A percentile compares a stretch with the other conserved stretches of the same genome.
These are phyloP conservation scores for Chrysolina americana DNA, from an alignment of 2,888 invertebrate genomes.

Conservation along the genomic window DNA sequence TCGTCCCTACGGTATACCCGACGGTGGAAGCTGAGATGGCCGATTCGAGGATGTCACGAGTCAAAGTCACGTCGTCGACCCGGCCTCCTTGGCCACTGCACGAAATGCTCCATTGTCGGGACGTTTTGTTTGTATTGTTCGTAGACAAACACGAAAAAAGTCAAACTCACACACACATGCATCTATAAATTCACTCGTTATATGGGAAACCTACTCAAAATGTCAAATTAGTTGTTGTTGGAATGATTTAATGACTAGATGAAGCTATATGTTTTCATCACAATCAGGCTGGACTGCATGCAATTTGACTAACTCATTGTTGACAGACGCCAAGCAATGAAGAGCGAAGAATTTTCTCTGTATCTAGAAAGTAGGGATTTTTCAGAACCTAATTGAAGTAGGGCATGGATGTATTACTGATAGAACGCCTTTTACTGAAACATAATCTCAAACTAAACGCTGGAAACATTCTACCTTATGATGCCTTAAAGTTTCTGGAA, in stretches of 20 bases:
- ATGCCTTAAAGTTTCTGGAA: too few species aligned
- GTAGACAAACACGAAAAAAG: constrained; percentile 20
- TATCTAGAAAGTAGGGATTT: too few species aligned
- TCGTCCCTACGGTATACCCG: background rate
- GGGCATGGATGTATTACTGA: too few species aligned
- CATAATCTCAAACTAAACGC: too few species aligned
- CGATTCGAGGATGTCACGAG: constrained; percentile 61
- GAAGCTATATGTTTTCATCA: constrained; percentile 35
- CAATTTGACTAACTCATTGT: too few species aligned
- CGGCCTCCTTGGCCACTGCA: constrained; percentile 59
- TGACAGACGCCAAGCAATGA: too few species aligned
- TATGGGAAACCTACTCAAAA: constrained; percentile 43
- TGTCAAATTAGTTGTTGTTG: constrained; percentile 38
- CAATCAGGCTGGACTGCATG: constrained; percentile 22
- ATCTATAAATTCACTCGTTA: constrained; percentile 41
- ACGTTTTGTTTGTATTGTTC: constrained; percentile 47
- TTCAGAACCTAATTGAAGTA: too few species aligned
- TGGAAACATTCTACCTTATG: too few species aligned
- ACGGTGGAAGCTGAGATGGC: constrained; percentile 51
- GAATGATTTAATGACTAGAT: constrained; percentile 34
- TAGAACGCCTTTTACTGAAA: too few species aligned
- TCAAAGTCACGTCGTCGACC: constrained; percentile 61
- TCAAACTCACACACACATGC: constrained; percentile 39
- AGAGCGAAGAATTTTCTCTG: too few species aligned
- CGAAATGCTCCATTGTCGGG: constrained; percentile 54